These are phyloP conservation scores for Rallus limicola DNA, from an alignment of 2,113 vertebrate genomes.

Conservation along the genomic window DNA sequence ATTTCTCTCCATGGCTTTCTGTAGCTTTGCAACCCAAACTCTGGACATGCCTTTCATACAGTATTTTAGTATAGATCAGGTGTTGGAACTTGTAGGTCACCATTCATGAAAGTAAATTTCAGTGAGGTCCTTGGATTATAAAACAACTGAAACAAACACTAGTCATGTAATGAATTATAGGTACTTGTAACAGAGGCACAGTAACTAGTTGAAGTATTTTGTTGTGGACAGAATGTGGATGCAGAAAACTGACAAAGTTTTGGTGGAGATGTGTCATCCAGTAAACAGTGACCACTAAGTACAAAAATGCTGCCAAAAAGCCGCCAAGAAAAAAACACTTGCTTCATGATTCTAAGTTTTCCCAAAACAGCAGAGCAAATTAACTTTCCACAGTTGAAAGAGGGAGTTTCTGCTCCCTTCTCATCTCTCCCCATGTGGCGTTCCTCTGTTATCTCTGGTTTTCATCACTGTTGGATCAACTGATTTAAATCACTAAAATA, in stretches of 20 bases:
- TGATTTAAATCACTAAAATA: background rate
- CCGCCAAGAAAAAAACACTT: background rate
- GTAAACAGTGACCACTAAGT: background rate
- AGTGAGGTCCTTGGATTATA: background rate
- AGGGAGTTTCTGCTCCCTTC: background rate
- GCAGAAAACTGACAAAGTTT: background rate
- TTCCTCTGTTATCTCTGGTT: background rate
- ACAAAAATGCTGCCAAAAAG: background rate
- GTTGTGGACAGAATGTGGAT: background rate
- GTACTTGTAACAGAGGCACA: background rate
- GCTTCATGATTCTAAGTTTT: background rate
- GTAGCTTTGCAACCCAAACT: background rate
- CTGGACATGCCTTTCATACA: accelerated
- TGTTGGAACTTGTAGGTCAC: background rate
- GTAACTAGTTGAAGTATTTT: background rate
- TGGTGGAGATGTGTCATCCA: background rate
- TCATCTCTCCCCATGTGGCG: background rate
- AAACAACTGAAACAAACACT: accelerated
- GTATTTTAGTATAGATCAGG: background rate
- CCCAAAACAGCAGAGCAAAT: background rate
- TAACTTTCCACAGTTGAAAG: background rate
- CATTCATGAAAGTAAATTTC: background rate
- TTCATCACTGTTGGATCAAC: background rate
- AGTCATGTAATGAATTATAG: background rate
- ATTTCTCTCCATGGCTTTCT: background rate